Evolutionary conservation across 1,140 invertebrate species (phyloP), one percentile per base, ranked within the genome.

Genomic region (Musca vetustissima): DNA sequence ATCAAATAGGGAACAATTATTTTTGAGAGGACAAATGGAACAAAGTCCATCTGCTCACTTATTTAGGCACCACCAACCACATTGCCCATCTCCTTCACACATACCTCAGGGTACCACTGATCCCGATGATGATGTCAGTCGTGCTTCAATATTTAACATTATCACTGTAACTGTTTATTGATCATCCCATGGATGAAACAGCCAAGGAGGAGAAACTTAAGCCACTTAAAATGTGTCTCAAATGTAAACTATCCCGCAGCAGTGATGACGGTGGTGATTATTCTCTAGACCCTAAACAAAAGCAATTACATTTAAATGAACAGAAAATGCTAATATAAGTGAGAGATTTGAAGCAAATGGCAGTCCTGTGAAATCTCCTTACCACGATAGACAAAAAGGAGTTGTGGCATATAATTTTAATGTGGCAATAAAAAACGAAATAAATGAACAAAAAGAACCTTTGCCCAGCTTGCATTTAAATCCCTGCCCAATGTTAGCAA

Each of bases 401-500:
- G 17, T 47, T 25, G n/a, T 48, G 61, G 2, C 4, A 1, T 21
- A 49, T 21, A 22, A 43, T 43, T 1, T 43, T 7, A 43, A 2
- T 43, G 6, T 43, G 3, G 8, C n/a, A 9, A 25, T 50, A n/a
- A 47, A 50, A 17, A 25, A n/a, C n/a, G 32, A 53, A 48, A 64
- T 48, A 15, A 66, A 66, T n/a, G 19, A 53, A n/a, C 1, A 19
- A 52, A 1, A 50, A 11, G 24, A 52, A 65, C 53, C 67, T 57
- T 65, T 28, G 61, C 6, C 6, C 36, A 43, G 13, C 36, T 11
- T 43, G 11, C 36, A 8, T 69, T 64, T 3, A 55, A 71, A 9
- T 76, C 78, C 1, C 69, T 80, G 25, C 69, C 65, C 13, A 65
- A 65, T 65, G 9, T n/a, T 25, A n/a, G 0, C 21, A n/a, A 21